Base-by-base conservation (phyloP, 1,140 invertebrate species). In the Hypothenemus hampei region DNA sequence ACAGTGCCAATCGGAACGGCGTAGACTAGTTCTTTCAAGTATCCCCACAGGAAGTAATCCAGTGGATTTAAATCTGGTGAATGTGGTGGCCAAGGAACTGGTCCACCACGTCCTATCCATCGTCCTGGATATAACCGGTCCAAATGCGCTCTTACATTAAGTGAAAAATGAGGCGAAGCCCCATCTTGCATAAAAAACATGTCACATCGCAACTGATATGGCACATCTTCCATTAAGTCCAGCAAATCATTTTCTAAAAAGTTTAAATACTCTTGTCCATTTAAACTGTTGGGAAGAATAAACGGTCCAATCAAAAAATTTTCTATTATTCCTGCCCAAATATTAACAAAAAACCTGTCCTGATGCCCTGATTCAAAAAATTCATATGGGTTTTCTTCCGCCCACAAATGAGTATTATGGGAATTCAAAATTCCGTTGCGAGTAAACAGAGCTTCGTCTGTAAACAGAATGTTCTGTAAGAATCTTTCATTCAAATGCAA, bases 381-480 rank as follows among this genome's bases (percentile, higher is more conserved):
- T 31, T 58, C 60, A 59, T 69, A 53, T 20, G 68, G 70, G 59
- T 75, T 74, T 59, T 68, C 65, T 13, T 57, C 41, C 10, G 63
- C 59, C 65, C 68, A 73, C 16, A 55, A 36, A 50, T 74, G 70
- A 23, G 61, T 35, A 53, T 74, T 74, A 21, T 71, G 69, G 4
- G 65, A 29, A 51, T 74, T 72, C 19, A 68, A 60, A 33, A 66
- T 58, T 6, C 67, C 65, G 20, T 63, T 57, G 45, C 63, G 60
- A 40, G 59, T 62, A 64, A 68, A 72, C 37, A 46, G 64, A 7
- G 66, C 65, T 45, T 72, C 64, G 60, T 72, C 68, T 18, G 64
- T 67, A 57, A 64, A 71, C 15, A 72, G 58, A 18, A 68, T 65
- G n/a, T n/a, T n/a, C n/a, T n/a, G n/a, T n/a, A n/a, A n/a, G n/a